phyloP scores from a whole-genome alignment of 2,113 vertebrate species.

The Salvator merianae region DNA sequence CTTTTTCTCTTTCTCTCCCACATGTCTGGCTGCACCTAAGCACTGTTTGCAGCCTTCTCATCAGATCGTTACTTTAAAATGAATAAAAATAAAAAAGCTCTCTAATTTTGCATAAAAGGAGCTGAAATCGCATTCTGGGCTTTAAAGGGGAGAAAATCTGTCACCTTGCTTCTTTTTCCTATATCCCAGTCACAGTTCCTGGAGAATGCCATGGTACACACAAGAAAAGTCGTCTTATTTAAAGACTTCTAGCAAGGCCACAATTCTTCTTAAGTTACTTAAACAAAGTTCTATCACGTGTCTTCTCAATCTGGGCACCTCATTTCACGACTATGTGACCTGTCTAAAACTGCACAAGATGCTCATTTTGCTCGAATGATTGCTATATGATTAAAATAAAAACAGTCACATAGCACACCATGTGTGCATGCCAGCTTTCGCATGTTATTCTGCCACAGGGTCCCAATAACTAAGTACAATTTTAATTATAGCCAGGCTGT shows the following conservation, averaged over 20 bases:
- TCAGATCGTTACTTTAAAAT: slow-evolving; percentile 59
- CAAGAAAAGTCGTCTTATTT: not conserved
- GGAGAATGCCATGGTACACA: not conserved
- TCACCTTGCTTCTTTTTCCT: not conserved
- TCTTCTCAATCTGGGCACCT: not conserved
- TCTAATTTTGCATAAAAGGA: slow-evolving; percentile 39
- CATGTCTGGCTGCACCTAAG: too few relatives aligned
- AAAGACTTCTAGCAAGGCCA: not conserved
- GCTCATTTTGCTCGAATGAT: not conserved
- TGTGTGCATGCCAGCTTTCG: not conserved
- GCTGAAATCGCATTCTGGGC: not conserved
- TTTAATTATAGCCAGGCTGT: not conserved
- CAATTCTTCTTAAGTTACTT: not conserved
- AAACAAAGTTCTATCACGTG: not conserved
- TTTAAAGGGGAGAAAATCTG: not conserved
- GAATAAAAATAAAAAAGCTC: not conserved
- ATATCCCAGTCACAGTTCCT: not conserved
- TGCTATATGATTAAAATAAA: too few relatives aligned
- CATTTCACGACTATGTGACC: not conserved
- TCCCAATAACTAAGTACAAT: too few relatives aligned
- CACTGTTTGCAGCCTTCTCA: slow-evolving; percentile 7
- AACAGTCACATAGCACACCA: not conserved
- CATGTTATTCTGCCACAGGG: not conserved
- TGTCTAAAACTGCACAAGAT: not conserved
- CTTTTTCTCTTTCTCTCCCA: too few relatives aligned